Evolutionary conservation across 2,797 vertebrate species (phyloP).

Genomic region (Botia almorhae): DNA sequence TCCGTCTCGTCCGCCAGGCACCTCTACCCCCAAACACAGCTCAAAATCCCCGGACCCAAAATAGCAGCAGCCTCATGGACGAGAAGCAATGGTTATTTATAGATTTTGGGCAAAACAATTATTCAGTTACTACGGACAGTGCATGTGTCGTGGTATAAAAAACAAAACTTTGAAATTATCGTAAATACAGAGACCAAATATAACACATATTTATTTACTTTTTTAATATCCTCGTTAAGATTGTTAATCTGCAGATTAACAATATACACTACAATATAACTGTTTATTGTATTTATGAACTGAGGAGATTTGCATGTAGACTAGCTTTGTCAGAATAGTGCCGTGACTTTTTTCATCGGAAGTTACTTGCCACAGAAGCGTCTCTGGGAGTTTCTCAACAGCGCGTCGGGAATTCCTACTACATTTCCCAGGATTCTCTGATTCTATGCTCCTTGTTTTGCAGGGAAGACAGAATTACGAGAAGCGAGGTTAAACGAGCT

Average conservation of each 20-base stretch:
- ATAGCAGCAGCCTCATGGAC: slow-evolving; percentile 70
- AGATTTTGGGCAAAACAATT: slow-evolving; percentile 68
- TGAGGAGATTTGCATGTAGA: background rate
- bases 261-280: background rate
- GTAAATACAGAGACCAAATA: background rate
- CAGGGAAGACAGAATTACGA: slow-evolving; percentile 54
- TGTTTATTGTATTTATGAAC: background rate
- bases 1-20: slow-evolving; percentile 25
- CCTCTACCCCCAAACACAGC: slow-evolving; percentile 45
- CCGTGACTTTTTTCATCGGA: too few relatives aligned
- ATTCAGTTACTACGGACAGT: slow-evolving; percentile 56
- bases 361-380: background rate
- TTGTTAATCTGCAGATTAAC: background rate
- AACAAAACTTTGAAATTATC: background rate
- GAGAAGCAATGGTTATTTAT: slow-evolving; percentile 71
- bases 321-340: background rate
- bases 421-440: slow-evolving; percentile 74
- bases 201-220: too few relatives aligned
- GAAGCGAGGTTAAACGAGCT: slow-evolving; percentile 58
- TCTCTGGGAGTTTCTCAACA: background rate
- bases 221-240: too few relatives aligned
- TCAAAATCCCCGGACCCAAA: slow-evolving; percentile 65
- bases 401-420: slow-evolving; percentile 60
- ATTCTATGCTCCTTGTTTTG: slow-evolving; percentile 42
- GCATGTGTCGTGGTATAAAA: background rate